Evolutionary conservation across 2,113 vertebrate genomes (phyloP), one percentile per base, ranked within the genome.

Genomic region (Rhabdornis inornatus): DNA sequence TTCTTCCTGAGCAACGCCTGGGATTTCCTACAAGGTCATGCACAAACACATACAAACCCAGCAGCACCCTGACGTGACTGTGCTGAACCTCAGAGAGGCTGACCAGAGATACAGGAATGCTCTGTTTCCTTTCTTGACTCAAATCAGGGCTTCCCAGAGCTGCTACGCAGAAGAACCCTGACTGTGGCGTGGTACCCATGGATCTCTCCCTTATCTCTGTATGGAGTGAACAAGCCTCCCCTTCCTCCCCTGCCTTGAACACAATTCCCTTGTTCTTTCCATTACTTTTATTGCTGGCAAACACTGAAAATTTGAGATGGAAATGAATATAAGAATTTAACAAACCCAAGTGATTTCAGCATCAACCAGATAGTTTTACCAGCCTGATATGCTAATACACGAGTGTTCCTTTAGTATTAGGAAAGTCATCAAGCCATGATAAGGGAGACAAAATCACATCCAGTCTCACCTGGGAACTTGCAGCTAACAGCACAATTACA

Each of bases 111-210:
- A 22, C 3, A 35, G 49, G 39, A 17, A 23, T 49, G 55, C 50
- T 81, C 42, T 52, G 28, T 8, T 63, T 60, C 55, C 33, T 7
- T 24, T 49, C 53, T 23, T 50, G 24, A 37, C 21, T 47, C 23
- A 52, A 20, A 21, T n/a, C 25, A 7, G 13, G 17, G n/a, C 15
- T 63, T 40, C n/a, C 9, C 52, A 83, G 47, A 86, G 60, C 42
- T 77, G 50, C 25, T 28, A 3, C 2, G 35, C 0, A 0, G 37
- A 66, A 47, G 5, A 59, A 5, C 30, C 37, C 52, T 0, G 6
- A 10, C 6, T 10, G 4, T 0, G 37, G 16, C 1, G 0, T 0
- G 1, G 28, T 13, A 39, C 16, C 47, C 2, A 0, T 1, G 6
- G 25, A 11, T 28, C 5, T 13, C 37, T 56, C 25, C 22, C 44